Percentiles rank a stretch among this genome's conserved stretches.
Evolutionary conservation across 1,140 invertebrate genomes (phyloP).

Genomic region (Drosophila subpulchrella): DNA sequence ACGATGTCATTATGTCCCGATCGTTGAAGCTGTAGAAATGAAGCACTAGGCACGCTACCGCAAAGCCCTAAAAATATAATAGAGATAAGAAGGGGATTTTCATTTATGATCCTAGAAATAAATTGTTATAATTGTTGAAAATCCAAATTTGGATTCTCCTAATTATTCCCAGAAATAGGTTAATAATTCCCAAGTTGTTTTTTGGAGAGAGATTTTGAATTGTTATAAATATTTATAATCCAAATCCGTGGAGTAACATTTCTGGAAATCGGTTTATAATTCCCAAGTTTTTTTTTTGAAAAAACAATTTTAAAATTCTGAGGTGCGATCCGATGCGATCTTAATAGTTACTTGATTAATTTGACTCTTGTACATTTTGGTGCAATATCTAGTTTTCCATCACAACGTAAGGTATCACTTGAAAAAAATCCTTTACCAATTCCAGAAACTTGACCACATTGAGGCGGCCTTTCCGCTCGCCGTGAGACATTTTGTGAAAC

Average conservation of each 20-base stretch:
- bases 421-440: slow-evolving; percentile 67
- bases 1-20: slow-evolving; percentile 82
- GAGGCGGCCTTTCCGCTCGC: slow-evolving; percentile 73
- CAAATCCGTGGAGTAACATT: too few species aligned
- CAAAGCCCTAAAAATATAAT: slow-evolving; percentile 57
- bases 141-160: too few species aligned
- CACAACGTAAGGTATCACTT: background rate
- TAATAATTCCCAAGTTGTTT: slow-evolving; percentile 2
- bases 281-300: too few species aligned
- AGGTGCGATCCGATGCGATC: too few species aligned
- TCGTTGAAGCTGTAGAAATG: slow-evolving; percentile 84
- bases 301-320: too few species aligned
- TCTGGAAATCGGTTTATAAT: background rate
- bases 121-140: too few species aligned
- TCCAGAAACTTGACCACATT: slow-evolving; percentile 82
- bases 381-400: background rate
- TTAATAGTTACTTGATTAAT: too few species aligned
- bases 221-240: background rate
- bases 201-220: background rate
- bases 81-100: background rate
- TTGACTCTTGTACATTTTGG: too few species aligned
- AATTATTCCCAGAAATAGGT: too few species aligned
- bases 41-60: slow-evolving; percentile 74
- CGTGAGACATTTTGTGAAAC: slow-evolving; percentile 75
- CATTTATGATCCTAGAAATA: background rate